These are phyloP conservation scores for Odontamblyopus lacepedii DNA, from an alignment of 2,797 vertebrate genomes.

Conservation along the genomic window DNA sequence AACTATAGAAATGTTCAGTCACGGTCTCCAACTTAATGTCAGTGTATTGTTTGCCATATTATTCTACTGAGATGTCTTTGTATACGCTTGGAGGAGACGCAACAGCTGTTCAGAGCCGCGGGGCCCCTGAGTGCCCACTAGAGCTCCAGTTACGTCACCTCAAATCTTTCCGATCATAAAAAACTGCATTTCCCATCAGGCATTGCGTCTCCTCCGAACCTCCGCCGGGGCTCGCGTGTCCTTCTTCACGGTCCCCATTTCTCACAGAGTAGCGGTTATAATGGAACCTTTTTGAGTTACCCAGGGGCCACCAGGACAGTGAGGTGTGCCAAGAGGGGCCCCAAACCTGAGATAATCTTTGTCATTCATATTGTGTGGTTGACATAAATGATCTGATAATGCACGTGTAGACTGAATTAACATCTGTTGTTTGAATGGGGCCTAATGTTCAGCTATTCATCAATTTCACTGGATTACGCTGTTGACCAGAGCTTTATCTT, in stretches of 20 bases:
- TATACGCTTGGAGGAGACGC: conserved; percentile 19
- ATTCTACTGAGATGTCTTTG: conserved; percentile 19
- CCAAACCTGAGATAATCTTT: conserved; percentile 74
- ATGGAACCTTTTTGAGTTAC: conserved; percentile 52
- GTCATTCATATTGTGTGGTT: conserved; percentile 79
- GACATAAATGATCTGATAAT: conserved; percentile 84
- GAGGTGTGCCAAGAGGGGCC: conserved; percentile 63
- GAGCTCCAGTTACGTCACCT: conserved; percentile 35
- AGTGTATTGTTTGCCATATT: neutral
- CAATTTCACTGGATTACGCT: conserved; percentile 74
- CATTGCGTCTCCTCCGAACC: conserved; percentile 17
- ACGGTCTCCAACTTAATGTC: neutral
- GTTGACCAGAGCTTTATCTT: conserved; percentile 70
- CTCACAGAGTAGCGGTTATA: conserved; percentile 38
- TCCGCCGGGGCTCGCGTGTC: conserved; percentile 40
- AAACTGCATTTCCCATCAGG: conserved; percentile 34
- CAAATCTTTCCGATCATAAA: conserved; percentile 19
- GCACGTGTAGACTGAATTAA: conserved; percentile 80
- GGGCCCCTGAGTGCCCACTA: conserved; percentile 23
- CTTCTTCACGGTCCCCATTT: conserved; percentile 48
- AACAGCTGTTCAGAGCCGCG: conserved; percentile 46
- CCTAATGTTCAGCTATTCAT: conserved; percentile 82
- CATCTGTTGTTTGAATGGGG: conserved; percentile 83
- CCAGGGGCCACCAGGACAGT: conserved; percentile 62
- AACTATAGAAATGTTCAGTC: neutral